These are phyloP conservation scores for Poeciliopsis turneri DNA, from an alignment of 2,797 vertebrate species.

Conservation along the genomic window DNA sequence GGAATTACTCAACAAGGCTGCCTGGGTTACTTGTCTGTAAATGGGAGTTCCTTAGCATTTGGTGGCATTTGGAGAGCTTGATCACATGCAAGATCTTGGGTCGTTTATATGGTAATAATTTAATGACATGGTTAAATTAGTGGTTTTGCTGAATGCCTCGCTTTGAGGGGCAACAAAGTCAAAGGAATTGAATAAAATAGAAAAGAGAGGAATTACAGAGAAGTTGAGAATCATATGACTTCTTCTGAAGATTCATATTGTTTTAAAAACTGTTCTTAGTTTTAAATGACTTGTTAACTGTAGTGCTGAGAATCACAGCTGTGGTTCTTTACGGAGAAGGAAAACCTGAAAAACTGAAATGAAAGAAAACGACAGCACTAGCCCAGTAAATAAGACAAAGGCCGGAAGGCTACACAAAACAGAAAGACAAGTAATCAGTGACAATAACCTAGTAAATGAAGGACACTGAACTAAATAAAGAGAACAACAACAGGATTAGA, in stretches of 20 bases:
- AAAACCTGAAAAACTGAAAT: not conserved
- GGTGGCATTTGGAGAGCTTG: constrained; percentile 81
- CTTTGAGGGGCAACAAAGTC: constrained; percentile 21
- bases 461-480: not conserved
- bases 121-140: constrained; percentile 76
- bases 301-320: not conserved
- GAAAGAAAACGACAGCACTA: not conserved
- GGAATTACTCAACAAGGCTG: constrained; percentile 66
- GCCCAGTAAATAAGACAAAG: not conserved
- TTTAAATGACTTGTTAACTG: not conserved
- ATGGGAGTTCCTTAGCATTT: constrained; percentile 82
- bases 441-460: not conserved
- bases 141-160: constrained; percentile 67
- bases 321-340: not conserved
- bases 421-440: not conserved
- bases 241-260: not conserved
- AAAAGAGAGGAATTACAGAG: constrained; percentile 17
- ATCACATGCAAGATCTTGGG: constrained; percentile 77
- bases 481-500: not conserved
- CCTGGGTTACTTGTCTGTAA: constrained; percentile 77
- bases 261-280: not conserved
- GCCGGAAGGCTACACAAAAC: not conserved
- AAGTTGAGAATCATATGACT: not conserved
- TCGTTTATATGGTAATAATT: constrained; percentile 86
- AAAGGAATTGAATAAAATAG: constrained; percentile 27